A percentile compares a stretch with the other conserved stretches of the same genome.
phyloP scores from a whole-genome alignment of 2,888 invertebrate genomes.

The Polymixis flavicincta region DNA sequence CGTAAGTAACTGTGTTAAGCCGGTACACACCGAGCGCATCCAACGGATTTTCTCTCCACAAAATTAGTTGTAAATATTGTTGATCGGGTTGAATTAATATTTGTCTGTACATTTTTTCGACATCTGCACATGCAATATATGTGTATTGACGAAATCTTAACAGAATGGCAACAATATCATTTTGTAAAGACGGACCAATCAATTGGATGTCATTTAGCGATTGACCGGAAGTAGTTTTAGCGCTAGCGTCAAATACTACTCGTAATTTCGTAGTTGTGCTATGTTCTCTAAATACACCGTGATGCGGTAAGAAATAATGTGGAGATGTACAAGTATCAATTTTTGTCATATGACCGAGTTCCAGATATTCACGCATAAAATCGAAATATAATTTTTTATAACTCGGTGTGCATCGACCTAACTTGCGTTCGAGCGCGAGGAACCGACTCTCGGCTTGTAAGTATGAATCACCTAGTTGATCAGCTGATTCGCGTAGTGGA shows the following conservation, averaged over 20 bases:
- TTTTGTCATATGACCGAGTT: conserved; percentile 14
- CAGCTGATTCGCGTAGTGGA: conserved; percentile 11
- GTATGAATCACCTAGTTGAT: conserved; percentile 10
- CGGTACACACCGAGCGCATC: conserved; percentile 11
- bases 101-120: conserved; percentile 14
- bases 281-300: conserved; percentile 7
- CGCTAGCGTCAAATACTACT: background rate
- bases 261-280: conserved; percentile 7
- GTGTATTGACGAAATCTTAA: conserved; percentile 13
- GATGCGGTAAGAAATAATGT: conserved; percentile 21
- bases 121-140: conserved; percentile 12
- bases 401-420: conserved; percentile 12
- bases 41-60: conserved; percentile 4
- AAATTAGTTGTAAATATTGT: conserved; percentile 9
- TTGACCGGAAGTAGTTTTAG: conserved; percentile 11
- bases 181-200: conserved; percentile 12
- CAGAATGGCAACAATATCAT: conserved; percentile 8
- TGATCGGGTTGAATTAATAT: conserved; percentile 17
- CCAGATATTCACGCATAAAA: conserved; percentile 15
- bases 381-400: conserved; percentile 4
- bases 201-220: conserved; percentile 9
- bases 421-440: conserved; percentile 15
- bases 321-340: conserved; percentile 10
- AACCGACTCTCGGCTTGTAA: conserved; percentile 20
- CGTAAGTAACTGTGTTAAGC: background rate